Evolutionary conservation across 2,888 invertebrate genomes (phyloP).

Genomic region (Ypsolopha sequella): DNA sequence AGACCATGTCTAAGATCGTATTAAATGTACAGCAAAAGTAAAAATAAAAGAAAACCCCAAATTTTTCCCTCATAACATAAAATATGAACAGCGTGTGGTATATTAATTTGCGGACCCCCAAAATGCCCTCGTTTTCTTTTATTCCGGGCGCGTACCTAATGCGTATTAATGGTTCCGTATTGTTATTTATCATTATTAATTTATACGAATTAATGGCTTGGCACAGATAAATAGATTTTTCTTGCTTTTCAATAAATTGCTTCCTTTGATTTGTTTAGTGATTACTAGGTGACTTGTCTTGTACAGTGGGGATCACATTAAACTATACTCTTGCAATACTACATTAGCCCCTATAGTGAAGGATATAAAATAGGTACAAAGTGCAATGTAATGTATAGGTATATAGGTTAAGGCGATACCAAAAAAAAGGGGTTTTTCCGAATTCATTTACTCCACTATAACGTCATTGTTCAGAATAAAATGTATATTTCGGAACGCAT

Average conservation of each 20-base stretch:
- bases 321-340: no score
- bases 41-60: background rate
- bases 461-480: no score
- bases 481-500: no score
- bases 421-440: no score
- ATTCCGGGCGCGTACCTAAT: background rate
- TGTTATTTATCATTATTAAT: background rate
- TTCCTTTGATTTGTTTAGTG: background rate
- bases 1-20: no score
- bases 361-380: no score
- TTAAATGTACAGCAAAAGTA: background rate
- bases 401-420: no score
- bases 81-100: background rate
- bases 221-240: background rate
- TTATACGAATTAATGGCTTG: constrained; percentile 1
- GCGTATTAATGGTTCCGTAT: background rate
- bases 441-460: no score
- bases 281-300: background rate
- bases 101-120: background rate
- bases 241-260: background rate
- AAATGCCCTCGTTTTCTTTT: background rate
- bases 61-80: background rate
- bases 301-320: background rate
- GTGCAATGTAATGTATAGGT: no score
- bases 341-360: no score